These are phyloP conservation scores for Phoenoteleia sp. DNA, from an alignment of 2,888 invertebrate species.

Conservation along the genomic window DNA sequence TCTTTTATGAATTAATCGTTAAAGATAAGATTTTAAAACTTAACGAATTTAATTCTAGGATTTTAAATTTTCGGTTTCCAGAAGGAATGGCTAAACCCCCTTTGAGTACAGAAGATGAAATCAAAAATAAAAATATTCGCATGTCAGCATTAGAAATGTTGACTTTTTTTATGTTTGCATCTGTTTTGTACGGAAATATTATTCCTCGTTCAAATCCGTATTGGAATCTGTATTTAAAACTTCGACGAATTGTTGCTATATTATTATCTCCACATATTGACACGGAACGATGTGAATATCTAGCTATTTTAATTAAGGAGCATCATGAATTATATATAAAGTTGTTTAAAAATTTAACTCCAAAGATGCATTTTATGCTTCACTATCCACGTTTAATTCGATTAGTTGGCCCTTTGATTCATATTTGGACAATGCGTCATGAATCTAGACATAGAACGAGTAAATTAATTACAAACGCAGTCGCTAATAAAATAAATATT, in stretches of 20 bases:
- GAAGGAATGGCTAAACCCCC: constrained; percentile 58
- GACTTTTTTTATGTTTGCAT: constrained; percentile 14
- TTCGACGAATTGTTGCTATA: constrained; percentile 2
- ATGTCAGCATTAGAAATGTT: constrained; percentile 59
- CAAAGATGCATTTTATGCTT: constrained; percentile 74
- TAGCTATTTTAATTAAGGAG: constrained; percentile 32
- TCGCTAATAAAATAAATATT: constrained; percentile 28
- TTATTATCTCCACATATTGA: neutral
- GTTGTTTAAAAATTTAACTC: constrained; percentile 49
- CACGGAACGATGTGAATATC: constrained; percentile 1
- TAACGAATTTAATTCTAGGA: constrained; percentile 16
- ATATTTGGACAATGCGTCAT: constrained; percentile 45
- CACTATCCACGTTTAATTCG: constrained; percentile 74
- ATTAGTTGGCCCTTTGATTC: constrained; percentile 27
- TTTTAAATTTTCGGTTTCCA: constrained; percentile 15
- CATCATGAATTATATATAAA: constrained; percentile 43
- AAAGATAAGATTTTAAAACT: constrained; percentile 5
- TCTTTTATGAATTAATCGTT: constrained; percentile 24
- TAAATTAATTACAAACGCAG: constrained; percentile 18
- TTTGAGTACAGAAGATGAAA: constrained; percentile 42
- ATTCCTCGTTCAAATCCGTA: neutral
- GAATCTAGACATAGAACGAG: constrained; percentile 32
- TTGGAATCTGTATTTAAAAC: constrained; percentile 23
- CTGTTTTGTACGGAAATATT: neutral
- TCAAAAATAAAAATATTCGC: constrained; percentile 59